phyloP scores from a whole-genome alignment of 2,888 invertebrate species.

The Caenorhabditis virilis region DNA sequence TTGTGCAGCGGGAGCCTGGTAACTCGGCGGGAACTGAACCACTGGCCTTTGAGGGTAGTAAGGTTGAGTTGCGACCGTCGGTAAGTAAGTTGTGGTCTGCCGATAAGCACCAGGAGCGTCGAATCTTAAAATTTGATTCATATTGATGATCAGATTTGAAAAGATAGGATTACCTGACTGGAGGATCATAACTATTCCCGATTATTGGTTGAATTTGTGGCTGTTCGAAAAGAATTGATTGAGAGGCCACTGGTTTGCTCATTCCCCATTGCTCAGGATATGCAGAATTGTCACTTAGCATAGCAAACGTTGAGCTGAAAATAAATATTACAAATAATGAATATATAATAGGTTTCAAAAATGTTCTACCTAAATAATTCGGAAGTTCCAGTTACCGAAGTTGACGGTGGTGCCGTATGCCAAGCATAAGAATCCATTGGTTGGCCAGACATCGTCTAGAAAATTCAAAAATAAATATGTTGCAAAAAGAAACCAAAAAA shows the following conservation, averaged over 20 bases:
- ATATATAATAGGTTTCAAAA: neutral
- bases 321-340: constrained; percentile 3
- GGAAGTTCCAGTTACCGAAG: constrained; percentile 46
- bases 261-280: constrained; percentile 7
- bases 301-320: constrained; percentile 53
- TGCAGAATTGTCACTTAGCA: constrained; percentile 41
- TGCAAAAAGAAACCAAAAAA: no score
- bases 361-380: constrained; percentile 39
- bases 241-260: constrained; percentile 8
- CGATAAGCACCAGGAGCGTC: constrained; percentile 31
- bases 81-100: constrained; percentile 7
- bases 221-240: constrained; percentile 31
- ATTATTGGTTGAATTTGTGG: constrained; percentile 35
- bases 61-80: constrained; percentile 8
- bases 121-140: constrained; percentile 4
- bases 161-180: constrained; percentile 12
- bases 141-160: no score
- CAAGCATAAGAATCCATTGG: constrained; percentile 27
- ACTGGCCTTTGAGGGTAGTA: constrained; percentile 2
- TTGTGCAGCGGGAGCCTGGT: neutral
- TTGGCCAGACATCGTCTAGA: constrained; percentile 33
- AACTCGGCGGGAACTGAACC: neutral
- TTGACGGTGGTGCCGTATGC: constrained; percentile 30
- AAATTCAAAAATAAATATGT: no score
- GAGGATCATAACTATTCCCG: constrained; percentile 28